Percentiles rank a stretch among this genome's conserved stretches.
These are phyloP conservation scores for Polypterus senegalus DNA, from an alignment of 2,113 vertebrate species.

Conservation along the genomic window DNA sequence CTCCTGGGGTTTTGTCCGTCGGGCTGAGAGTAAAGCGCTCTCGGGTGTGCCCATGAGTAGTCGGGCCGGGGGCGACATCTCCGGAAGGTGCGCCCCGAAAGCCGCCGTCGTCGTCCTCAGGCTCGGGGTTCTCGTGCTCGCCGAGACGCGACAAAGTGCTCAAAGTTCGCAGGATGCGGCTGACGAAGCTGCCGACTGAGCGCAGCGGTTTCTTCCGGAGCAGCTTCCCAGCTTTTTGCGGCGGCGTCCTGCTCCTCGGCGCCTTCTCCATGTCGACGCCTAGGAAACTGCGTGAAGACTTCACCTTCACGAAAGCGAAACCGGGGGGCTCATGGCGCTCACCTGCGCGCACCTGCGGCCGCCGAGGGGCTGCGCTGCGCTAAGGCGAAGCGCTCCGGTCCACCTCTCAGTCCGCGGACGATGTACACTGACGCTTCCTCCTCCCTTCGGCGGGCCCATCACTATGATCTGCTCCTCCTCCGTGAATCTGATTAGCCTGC, in stretches of 20 bases:
- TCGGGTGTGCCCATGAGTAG: conserved; percentile 35
- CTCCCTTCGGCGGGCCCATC: no score
- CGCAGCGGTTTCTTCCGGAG: conserved; percentile 48
- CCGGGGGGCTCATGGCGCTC: no score
- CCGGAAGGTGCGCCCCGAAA: conserved; percentile 23
- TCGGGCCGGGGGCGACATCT: conserved; percentile 34
- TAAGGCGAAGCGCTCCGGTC: no score
- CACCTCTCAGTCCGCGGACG: no score
- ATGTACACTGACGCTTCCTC: no score
- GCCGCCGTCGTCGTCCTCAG: conserved; percentile 57
- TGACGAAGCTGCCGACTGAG: conserved; percentile 63
- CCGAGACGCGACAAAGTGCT: conserved; percentile 54
- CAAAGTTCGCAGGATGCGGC: conserved; percentile 61
- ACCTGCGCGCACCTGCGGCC: no score
- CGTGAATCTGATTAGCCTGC: conserved; percentile 29
- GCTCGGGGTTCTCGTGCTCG: conserved; percentile 34
- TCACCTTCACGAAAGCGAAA: no score
- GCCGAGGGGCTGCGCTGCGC: no score
- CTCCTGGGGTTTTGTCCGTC: conserved; percentile 67
- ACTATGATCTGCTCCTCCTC: conserved; percentile 20
- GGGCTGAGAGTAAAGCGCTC: conserved; percentile 44
- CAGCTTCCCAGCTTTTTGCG: conserved; percentile 34
- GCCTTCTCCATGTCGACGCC: conserved; percentile 16
- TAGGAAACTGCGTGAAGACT: neutral
- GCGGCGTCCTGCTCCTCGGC: conserved; percentile 41